Conservation (phyloP, 1,140 invertebrate genomes). For the Solenopsis fugax region DNA sequence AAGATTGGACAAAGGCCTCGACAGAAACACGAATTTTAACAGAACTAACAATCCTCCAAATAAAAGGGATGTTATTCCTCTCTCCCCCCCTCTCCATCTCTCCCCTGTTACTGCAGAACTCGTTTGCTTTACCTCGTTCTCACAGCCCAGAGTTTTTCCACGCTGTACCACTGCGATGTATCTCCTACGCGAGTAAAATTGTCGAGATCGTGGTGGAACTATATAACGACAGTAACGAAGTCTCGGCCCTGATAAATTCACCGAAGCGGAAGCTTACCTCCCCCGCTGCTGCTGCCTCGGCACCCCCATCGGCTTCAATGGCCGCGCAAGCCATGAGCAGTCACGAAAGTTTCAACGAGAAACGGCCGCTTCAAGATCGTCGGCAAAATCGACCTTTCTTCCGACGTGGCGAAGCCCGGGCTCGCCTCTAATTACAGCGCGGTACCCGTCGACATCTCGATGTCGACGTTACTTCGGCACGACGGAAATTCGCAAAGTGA, state of each 20-base stretch:
- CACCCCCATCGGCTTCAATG: constrained; percentile 32
- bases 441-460: constrained; percentile 56
- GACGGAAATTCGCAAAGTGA: constrained; percentile 65
- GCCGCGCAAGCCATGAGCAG: constrained; percentile 18
- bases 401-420: constrained; percentile 59
- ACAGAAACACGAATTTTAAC: background rate
- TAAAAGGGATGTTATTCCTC: background rate
- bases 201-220: constrained; percentile 14
- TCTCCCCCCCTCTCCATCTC: background rate
- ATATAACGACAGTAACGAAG: constrained; percentile 71
- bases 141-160: constrained; percentile 21
- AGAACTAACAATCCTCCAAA: constrained; percentile 1
- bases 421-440: constrained; percentile 75
- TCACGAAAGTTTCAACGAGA: constrained; percentile 70
- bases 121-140: constrained; percentile 34
- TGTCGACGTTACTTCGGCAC: constrained; percentile 71
- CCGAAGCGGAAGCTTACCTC: constrained; percentile 51
- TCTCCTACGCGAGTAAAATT: constrained; percentile 60
- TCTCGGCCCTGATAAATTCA: constrained; percentile 72
- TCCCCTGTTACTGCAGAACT: background rate
- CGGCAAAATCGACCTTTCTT: constrained; percentile 74
- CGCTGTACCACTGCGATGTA: constrained; percentile 26
- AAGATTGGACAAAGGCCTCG: background rate
- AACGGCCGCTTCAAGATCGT: constrained; percentile 61
- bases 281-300: constrained; percentile 19